Conservation (phyloP, 2,888 invertebrate genomes). For the Hemithea aestivaria region DNA sequence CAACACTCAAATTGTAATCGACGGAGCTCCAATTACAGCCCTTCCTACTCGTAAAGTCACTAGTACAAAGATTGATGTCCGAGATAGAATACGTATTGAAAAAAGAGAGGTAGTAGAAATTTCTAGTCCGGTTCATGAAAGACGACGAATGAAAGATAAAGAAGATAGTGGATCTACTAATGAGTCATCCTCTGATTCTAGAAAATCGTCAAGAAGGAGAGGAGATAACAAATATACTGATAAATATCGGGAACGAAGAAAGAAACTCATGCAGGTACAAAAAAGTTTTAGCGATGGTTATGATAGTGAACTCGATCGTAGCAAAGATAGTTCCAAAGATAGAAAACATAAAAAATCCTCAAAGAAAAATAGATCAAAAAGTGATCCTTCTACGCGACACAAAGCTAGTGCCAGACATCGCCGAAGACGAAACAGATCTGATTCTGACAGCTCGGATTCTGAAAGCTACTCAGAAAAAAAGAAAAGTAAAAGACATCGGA, state of each 20-base stretch:
- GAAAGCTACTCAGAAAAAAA: slow-evolving; percentile 57
- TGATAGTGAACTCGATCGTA: slow-evolving; percentile 61
- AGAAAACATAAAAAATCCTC: slow-evolving; percentile 42
- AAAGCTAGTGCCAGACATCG: slow-evolving; percentile 49
- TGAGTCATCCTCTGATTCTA: slow-evolving; percentile 69
- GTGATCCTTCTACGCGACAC: slow-evolving; percentile 63
- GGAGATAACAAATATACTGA: slow-evolving; percentile 46
- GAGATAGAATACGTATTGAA: slow-evolving; percentile 72
- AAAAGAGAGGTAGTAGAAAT: slow-evolving; percentile 72
- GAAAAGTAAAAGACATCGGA: slow-evolving; percentile 62
- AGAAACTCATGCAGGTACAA: slow-evolving; percentile 54
- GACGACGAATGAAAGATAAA: slow-evolving; percentile 43
- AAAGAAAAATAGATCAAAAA: slow-evolving; percentile 69
- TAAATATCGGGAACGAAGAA: slow-evolving; percentile 55
- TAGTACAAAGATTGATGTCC: slow-evolving; percentile 73
- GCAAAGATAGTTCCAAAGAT: slow-evolving; percentile 41
- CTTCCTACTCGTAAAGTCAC: slow-evolving; percentile 70
- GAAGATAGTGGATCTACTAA: slow-evolving; percentile 58
- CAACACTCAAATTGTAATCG: slow-evolving; percentile 67
- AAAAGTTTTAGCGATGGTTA: slow-evolving; percentile 76
- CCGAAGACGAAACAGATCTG: slow-evolving; percentile 49
- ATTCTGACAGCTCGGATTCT: slow-evolving; percentile 57
- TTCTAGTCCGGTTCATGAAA: slow-evolving; percentile 61
- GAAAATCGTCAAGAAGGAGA: slow-evolving; percentile 42
- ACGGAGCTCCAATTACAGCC: slow-evolving; percentile 63